Percentiles rank a stretch among this genome's conserved stretches.
phyloP scores from a whole-genome alignment of 1,140 invertebrate genomes.

The Chlorops oryzae region DNA sequence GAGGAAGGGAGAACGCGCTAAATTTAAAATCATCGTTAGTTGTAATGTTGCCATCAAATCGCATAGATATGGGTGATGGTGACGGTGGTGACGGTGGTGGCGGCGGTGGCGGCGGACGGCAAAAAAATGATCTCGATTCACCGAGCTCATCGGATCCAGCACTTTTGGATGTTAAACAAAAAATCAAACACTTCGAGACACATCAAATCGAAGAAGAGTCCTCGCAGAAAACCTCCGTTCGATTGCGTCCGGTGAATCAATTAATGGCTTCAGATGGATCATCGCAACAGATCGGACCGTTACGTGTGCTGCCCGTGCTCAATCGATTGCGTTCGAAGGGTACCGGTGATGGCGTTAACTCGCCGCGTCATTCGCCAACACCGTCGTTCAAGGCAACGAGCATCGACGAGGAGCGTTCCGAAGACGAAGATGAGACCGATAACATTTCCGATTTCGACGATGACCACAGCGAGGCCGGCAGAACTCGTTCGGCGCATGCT shows the following conservation, averaged over 20 bases:
- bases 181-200: constrained; percentile 37
- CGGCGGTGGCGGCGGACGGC: background rate
- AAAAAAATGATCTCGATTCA: constrained; percentile 9
- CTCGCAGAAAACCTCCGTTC: no score
- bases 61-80: background rate
- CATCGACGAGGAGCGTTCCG: constrained; percentile 42
- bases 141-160: constrained; percentile 27
- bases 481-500: background rate
- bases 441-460: constrained; percentile 37
- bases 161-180: constrained; percentile 33
- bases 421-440: constrained; percentile 43
- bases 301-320: background rate
- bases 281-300: no score
- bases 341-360: no score
- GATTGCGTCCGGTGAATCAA: no score
- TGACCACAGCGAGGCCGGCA: constrained; percentile 5
- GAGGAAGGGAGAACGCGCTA: background rate
- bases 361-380: background rate
- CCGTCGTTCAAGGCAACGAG: constrained; percentile 12
- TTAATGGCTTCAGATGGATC: no score
- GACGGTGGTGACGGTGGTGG: no score
- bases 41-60: no score
- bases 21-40: background rate
- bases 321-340: background rate
- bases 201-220: constrained; percentile 18